A percentile compares a stretch with the other conserved stretches of the same genome.
phyloP scores from a whole-genome alignment of 2,797 vertebrate species.

The Thalassophryne amazonica region DNA sequence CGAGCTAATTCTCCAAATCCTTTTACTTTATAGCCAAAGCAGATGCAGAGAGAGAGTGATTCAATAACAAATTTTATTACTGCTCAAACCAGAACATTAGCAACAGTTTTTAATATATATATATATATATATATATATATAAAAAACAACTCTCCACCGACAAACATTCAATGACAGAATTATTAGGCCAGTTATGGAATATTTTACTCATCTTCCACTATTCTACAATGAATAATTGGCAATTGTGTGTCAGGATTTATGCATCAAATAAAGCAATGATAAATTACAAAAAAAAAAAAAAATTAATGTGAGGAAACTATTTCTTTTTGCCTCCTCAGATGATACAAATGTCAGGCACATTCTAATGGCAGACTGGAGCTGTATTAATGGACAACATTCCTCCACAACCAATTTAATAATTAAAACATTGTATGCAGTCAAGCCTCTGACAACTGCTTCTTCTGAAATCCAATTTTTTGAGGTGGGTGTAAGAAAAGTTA shows the following conservation, averaged over 20 bases:
- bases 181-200: slow-evolving; percentile 12
- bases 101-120: slow-evolving; percentile 36
- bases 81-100: slow-evolving; percentile 12
- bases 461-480: too few relatives aligned
- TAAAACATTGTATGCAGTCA: too few relatives aligned
- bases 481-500: too few relatives aligned
- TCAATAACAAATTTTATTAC: slow-evolving; percentile 39
- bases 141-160: slow-evolving; percentile 16
- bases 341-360: slow-evolving; percentile 51
- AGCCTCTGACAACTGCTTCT: too few relatives aligned
- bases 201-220: slow-evolving; percentile 8
- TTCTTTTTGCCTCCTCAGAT: slow-evolving; percentile 8
- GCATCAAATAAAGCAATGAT: slow-evolving; percentile 34
- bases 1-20: slow-evolving; percentile 7
- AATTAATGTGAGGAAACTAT: not conserved
- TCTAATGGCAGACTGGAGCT: slow-evolving; percentile 33
- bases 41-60: not conserved
- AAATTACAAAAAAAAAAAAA: slow-evolving; percentile 35
- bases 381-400: too few relatives aligned
- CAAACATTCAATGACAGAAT: slow-evolving; percentile 46
- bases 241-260: slow-evolving; percentile 1
- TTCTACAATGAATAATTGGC: slow-evolving; percentile 30
- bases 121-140: slow-evolving; percentile 3
- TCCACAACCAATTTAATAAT: too few relatives aligned
- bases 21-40: too few relatives aligned